These are phyloP conservation scores for Paramormyrops hopkinsi DNA, from an alignment of 2,797 vertebrate genomes.

Conservation along the genomic window DNA sequence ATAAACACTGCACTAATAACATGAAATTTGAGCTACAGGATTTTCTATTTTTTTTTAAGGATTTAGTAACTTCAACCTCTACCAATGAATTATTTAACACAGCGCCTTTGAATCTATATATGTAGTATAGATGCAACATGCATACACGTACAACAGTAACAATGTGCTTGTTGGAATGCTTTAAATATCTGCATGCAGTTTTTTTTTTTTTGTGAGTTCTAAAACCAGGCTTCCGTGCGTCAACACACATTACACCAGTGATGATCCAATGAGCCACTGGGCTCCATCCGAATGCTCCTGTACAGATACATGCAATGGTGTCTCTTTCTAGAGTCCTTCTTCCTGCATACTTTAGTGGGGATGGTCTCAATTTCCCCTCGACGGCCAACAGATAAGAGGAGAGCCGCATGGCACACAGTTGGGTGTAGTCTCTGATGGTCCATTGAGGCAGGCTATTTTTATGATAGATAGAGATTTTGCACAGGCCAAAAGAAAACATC, in stretches of 20 bases:
- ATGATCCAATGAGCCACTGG: neutral
- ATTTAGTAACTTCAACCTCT: neutral
- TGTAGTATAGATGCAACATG: neutral
- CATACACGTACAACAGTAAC: neutral
- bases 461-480: neutral
- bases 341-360: neutral
- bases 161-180: neutral
- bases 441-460: neutral
- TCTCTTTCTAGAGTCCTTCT: neutral
- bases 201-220: neutral
- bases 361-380: neutral
- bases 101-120: neutral
- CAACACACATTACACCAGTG: neutral
- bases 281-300: neutral
- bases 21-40: neutral
- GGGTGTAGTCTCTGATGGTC: neutral
- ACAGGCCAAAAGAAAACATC: neutral
- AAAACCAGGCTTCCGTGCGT: neutral
- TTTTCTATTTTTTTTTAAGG: neutral
- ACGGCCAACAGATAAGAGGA: neutral
- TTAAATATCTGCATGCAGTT: neutral
- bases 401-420: neutral
- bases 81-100: neutral
- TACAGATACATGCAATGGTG: neutral
- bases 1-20: constrained; percentile 5